These are phyloP conservation scores for Poeciliopsis occidentalis DNA, from an alignment of 2,113 vertebrate species.

Conservation along the genomic window DNA sequence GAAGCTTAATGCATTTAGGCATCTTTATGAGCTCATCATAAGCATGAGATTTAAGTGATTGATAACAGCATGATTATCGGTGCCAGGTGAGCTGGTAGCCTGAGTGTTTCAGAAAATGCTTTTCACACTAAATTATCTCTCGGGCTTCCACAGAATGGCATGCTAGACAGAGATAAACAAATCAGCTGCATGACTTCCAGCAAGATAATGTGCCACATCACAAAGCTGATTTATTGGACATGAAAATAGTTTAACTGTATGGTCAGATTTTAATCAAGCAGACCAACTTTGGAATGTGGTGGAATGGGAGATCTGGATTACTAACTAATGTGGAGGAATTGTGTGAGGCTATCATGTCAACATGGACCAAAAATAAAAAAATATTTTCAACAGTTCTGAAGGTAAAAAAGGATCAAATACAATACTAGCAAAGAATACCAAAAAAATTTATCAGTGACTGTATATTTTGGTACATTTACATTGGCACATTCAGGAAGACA, in stretches of 20 bases:
- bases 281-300: not conserved
- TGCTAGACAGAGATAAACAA: too few species aligned
- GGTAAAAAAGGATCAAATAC: not conserved
- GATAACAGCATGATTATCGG: not conserved
- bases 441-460: too few species aligned
- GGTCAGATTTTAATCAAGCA: not conserved
- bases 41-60: not conserved
- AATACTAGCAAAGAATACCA: too few species aligned
- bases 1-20: not conserved
- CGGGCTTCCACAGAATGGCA: not conserved
- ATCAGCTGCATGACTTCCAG: not conserved
- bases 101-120: not conserved
- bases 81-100: not conserved
- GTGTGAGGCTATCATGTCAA: too few species aligned
- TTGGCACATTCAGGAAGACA: too few species aligned
- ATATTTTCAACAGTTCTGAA: not conserved
- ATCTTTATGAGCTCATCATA: not conserved
- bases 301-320: not conserved
- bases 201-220: not conserved
- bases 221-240: not conserved
- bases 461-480: too few species aligned
- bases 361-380: not conserved
- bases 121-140: not conserved
- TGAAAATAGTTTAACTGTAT: not conserved
- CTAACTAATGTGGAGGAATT: too few species aligned